phyloP scores from a whole-genome alignment of 2,888 invertebrate species.

The Micropterix aruncella region DNA sequence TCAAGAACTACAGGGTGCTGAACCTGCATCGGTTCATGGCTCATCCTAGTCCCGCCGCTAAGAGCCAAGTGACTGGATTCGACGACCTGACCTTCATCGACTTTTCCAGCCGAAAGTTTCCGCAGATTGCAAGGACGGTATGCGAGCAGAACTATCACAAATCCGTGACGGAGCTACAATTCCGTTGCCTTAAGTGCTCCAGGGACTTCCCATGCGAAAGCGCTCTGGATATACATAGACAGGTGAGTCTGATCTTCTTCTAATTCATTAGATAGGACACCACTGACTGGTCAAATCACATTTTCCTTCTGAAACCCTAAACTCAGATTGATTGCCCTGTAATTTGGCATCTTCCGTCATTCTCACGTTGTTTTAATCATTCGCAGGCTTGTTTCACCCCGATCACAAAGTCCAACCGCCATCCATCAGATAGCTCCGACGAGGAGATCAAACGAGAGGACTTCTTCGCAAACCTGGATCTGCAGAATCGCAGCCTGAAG shows the following conservation, averaged over 20 bases:
- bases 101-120: slow-evolving; percentile 66
- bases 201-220: slow-evolving; percentile 57
- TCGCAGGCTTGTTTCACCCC: slow-evolving; percentile 22
- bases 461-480: slow-evolving; percentile 68
- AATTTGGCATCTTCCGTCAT: slow-evolving; percentile 1
- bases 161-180: slow-evolving; percentile 42
- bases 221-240: slow-evolving; percentile 53
- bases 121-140: slow-evolving; percentile 59
- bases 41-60: slow-evolving; percentile 26
- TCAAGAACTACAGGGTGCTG: slow-evolving; percentile 57
- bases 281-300: slow-evolving; percentile 8
- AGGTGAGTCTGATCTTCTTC: too few species aligned
- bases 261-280: slow-evolving; percentile 24
- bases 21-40: slow-evolving; percentile 54
- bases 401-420: slow-evolving; percentile 16
- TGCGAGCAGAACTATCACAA: slow-evolving; percentile 55
- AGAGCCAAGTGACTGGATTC: slow-evolving; percentile 46
- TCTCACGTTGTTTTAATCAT: slow-evolving; percentile 1
- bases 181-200: slow-evolving; percentile 54
- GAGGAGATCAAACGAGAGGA: slow-evolving; percentile 55
- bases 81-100: slow-evolving; percentile 65
- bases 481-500: slow-evolving; percentile 49
- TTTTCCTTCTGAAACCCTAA: slow-evolving; percentile 13
- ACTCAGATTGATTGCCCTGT: slow-evolving; percentile 10
- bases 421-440: slow-evolving; percentile 22